phyloP scores from a whole-genome alignment of 2,113 vertebrate genomes.

The Fulica atra region DNA sequence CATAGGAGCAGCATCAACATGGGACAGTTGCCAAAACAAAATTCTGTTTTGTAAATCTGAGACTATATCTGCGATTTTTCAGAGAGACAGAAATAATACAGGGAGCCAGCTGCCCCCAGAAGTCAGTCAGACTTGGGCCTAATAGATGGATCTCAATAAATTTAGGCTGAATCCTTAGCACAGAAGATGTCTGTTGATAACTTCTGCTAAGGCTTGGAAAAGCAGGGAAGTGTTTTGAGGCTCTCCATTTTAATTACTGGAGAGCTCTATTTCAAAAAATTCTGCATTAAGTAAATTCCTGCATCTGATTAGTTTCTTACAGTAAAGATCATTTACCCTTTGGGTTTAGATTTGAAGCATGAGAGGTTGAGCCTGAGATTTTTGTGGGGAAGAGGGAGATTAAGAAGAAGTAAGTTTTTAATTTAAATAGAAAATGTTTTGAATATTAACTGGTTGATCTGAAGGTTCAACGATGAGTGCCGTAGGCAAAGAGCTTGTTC shows the following conservation, averaged over 20 bases:
- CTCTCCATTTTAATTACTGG: background rate
- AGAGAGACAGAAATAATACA: slow-evolving; percentile 8
- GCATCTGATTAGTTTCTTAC: slow-evolving; percentile 55
- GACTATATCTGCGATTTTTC: background rate
- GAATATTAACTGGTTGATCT: slow-evolving; percentile 60
- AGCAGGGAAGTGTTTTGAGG: slow-evolving; percentile 34
- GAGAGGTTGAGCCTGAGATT: slow-evolving; percentile 45
- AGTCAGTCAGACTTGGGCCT: background rate
- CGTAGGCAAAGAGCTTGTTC: slow-evolving; percentile 45
- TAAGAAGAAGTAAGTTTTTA: slow-evolving; percentile 51
- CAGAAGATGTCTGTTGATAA: slow-evolving; percentile 42
- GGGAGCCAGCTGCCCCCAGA: background rate
- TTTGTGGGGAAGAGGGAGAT: slow-evolving; percentile 7
- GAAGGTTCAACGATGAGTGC: slow-evolving; percentile 4
- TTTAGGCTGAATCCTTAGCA: background rate
- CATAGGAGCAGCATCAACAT: slow-evolving; percentile 16
- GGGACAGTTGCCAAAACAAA: slow-evolving; percentile 13
- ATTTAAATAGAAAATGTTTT: slow-evolving; percentile 70
- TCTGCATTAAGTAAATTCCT: slow-evolving; percentile 54
- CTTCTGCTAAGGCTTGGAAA: slow-evolving; percentile 55
- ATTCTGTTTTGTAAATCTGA: background rate
- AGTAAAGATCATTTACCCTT: slow-evolving; percentile 44
- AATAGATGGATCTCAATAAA: slow-evolving; percentile 40
- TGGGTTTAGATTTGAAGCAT: slow-evolving; percentile 15
- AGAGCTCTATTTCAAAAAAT: slow-evolving; percentile 42